Evolutionary conservation across 2,888 invertebrate genomes (phyloP).

Genomic region (Napeogenes inachia): DNA sequence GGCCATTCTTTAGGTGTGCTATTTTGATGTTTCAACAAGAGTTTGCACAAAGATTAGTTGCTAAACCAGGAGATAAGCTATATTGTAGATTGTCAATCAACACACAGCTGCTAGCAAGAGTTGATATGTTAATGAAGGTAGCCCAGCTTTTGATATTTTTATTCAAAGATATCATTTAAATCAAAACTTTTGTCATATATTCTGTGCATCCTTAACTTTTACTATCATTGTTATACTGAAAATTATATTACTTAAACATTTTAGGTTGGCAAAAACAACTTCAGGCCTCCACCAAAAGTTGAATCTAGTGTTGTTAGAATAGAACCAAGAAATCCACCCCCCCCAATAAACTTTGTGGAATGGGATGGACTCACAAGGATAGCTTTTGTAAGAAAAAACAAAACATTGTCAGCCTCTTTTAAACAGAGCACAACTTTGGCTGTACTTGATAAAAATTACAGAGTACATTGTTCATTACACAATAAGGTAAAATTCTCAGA

Average conservation of each 20-base stretch:
- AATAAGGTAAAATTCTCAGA: slow-evolving; percentile 74
- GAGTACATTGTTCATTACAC: slow-evolving; percentile 89
- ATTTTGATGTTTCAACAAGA: slow-evolving; percentile 99
- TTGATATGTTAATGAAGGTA: slow-evolving; percentile 97
- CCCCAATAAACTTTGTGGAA: slow-evolving; percentile 96
- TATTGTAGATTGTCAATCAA: slow-evolving; percentile 98
- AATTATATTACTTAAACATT: slow-evolving; percentile 31
- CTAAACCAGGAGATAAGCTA: slow-evolving; percentile 97
- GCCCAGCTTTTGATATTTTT: slow-evolving; percentile 10
- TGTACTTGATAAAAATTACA: slow-evolving; percentile 94
- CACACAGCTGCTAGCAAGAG: slow-evolving; percentile 95
- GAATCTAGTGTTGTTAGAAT: slow-evolving; percentile 98
- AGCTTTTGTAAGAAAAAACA: slow-evolving; percentile 97
- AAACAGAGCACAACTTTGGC: slow-evolving; percentile 90
- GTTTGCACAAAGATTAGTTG: slow-evolving; percentile 97
- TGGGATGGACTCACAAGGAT: slow-evolving; percentile 99
- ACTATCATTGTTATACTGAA: no score
- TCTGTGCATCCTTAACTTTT: no score
- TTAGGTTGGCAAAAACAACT: slow-evolving; percentile 97
- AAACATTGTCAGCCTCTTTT: slow-evolving; percentile 94
- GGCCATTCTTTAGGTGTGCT: slow-evolving; percentile 93
- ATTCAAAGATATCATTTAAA: not conserved
- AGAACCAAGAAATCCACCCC: slow-evolving; percentile 98
- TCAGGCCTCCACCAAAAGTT: slow-evolving; percentile 98
- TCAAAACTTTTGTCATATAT: not conserved